Percentiles rank a stretch among this genome's conserved stretches.
These are phyloP conservation scores for Poecilia wingei DNA, from an alignment of 2,797 vertebrate genomes.

Conservation along the genomic window DNA sequence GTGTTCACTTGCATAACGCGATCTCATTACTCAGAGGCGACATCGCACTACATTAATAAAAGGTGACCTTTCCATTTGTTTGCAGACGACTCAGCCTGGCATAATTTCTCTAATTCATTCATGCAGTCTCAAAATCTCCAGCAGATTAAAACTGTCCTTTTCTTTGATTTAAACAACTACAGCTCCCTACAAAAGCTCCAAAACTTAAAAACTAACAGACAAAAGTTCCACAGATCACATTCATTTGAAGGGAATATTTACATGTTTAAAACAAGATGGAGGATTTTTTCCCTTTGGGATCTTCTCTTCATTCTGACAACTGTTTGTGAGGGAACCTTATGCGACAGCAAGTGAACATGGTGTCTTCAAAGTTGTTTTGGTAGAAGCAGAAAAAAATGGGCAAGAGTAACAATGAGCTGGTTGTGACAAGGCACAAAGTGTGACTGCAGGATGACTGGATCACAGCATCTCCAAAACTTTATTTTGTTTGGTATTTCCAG, in stretches of 20 bases:
- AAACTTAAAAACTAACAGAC: background rate
- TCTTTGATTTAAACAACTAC: constrained; percentile 17
- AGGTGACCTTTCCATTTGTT: constrained; percentile 65
- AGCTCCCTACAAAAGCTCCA: background rate
- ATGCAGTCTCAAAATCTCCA: constrained; percentile 19
- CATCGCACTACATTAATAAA: constrained; percentile 35
- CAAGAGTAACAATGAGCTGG: background rate
- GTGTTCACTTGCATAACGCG: constrained; percentile 42
- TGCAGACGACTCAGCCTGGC: constrained; percentile 25
- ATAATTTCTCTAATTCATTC: constrained; percentile 36
- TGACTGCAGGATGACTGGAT: background rate
- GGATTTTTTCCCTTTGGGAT: background rate
- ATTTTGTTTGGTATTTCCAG: no score
- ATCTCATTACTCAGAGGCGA: constrained; percentile 55
- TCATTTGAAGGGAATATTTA: background rate
- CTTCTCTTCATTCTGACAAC: background rate
- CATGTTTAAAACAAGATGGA: background rate
- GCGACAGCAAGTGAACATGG: background rate
- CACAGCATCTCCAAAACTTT: background rate
- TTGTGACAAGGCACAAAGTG: background rate
- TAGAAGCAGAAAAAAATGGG: background rate
- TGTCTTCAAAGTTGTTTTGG: background rate
- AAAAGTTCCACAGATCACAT: background rate
- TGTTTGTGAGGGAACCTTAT: background rate
- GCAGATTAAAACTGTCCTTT: constrained; percentile 11